These are phyloP conservation scores for Apodemus agrarius DNA, from an alignment of 2,797 vertebrate species.

Conservation along the genomic window DNA sequence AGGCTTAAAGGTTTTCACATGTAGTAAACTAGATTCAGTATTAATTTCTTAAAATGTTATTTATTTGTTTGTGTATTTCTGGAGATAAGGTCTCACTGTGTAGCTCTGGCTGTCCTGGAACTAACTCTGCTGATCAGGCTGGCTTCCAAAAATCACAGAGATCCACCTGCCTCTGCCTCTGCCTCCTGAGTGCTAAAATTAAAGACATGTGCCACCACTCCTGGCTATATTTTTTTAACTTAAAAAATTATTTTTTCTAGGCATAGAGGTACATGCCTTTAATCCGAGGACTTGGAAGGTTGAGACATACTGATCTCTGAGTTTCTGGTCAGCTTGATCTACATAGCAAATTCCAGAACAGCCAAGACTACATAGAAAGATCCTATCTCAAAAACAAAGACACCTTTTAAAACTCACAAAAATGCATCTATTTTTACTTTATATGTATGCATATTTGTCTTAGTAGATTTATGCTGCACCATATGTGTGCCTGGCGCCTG, in stretches of 20 bases:
- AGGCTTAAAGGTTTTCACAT: constrained; percentile 20
- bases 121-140: background rate
- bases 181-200: background rate
- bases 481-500: background rate
- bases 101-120: background rate
- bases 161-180: background rate
- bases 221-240: background rate
- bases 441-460: background rate
- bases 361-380: background rate
- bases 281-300: background rate
- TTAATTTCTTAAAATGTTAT: constrained; percentile 7
- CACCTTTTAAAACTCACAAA: background rate
- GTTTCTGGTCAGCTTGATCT: background rate
- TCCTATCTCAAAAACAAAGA: background rate
- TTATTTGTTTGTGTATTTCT: background rate
- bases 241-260: background rate
- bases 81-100: background rate
- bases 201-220: background rate
- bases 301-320: background rate
- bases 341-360: background rate
- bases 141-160: background rate
- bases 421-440: background rate
- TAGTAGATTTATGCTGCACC: background rate
- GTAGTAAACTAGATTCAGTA: background rate
- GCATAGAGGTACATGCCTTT: background rate